Evolutionary conservation across 2,888 invertebrate genomes (phyloP), one percentile per base, ranked within the genome.

Genomic region (Rhopalosiphum nymphaeae): DNA sequence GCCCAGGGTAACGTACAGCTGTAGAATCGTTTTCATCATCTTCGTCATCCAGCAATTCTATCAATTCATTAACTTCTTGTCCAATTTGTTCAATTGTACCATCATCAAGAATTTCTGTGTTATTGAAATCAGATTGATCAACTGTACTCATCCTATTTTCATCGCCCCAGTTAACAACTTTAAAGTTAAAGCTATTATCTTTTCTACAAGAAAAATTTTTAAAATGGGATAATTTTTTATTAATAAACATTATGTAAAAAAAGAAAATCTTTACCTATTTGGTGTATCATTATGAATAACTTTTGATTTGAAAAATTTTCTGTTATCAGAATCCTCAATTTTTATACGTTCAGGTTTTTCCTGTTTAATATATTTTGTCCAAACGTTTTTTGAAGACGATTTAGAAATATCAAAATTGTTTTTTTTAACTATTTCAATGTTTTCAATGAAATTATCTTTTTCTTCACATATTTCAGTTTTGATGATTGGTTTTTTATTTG

Each of bases 251-350:
- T 9, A 36, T 1, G 3, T 84, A 44, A 91, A 26, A 85, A 49
- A 2, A 85, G 3, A 16, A 67, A 1, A 67, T 16, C 4, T 53
- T 67, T 49, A 94, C 94, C 26, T 94, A 11, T 13, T 61, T 26
- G 36, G 29, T 49, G 42, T 67, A 49, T 90, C 57, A 67, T 9
- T 67, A 13, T 94, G 86, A 49, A 91, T 53, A 29, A 94, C n/a
- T 61, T 46, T 94, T n/a, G 94, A 94, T 53, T 94, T 94, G 13
- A 94, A 94, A 94, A 94, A 94, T 87, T 94, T 94, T 53, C 94
- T 57, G 7, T 91, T 94, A n/a, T 87, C 94, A 13, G 94, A 53
- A 25, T 87, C 26, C 36, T 91, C 91, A 42, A 87, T 91, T 42
- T 85, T 94, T 53, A 94, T 94, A 16, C 94, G 90, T 42, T 86